These are phyloP conservation scores for Lasioglossum vierecki DNA, from an alignment of 2,888 invertebrate genomes.

Conservation along the genomic window DNA sequence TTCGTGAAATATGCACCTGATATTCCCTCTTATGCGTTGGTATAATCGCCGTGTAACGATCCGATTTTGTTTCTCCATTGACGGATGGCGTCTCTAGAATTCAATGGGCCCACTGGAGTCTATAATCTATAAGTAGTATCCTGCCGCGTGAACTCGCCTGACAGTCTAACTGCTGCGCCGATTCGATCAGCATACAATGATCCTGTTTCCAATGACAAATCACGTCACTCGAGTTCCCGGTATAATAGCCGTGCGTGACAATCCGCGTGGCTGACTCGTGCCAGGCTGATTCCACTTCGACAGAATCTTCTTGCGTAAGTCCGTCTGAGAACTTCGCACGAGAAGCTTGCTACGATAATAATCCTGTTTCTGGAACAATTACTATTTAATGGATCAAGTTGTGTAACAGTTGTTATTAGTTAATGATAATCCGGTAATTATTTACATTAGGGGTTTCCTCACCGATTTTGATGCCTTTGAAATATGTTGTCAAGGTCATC, in stretches of 20 bases:
- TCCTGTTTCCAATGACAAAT: conserved; percentile 7
- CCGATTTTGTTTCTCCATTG: neutral
- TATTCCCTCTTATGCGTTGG: neutral
- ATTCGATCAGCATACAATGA: neutral
- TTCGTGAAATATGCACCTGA: conserved; percentile 4
- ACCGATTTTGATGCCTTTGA: too few species aligned
- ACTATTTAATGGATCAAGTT: neutral
- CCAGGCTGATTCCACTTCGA: neutral
- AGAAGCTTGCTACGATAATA: neutral
- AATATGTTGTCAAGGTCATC: too few species aligned
- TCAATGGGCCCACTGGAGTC: neutral
- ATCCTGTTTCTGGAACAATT: neutral
- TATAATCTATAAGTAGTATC: conserved; percentile 6
- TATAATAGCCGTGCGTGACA: neutral
- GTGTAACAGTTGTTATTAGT: neutral
- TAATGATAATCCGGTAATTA: neutral
- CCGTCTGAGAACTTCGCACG: neutral
- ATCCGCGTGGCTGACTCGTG: neutral
- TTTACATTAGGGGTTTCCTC: too few species aligned
- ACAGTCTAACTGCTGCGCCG: neutral
- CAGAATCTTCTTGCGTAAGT: neutral
- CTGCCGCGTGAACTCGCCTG: neutral
- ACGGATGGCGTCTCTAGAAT: neutral
- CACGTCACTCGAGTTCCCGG: neutral
- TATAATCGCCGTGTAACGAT: neutral